Evolutionary conservation across 2,888 invertebrate genomes (phyloP).

Genomic region (Pediacus dermestoides): DNA sequence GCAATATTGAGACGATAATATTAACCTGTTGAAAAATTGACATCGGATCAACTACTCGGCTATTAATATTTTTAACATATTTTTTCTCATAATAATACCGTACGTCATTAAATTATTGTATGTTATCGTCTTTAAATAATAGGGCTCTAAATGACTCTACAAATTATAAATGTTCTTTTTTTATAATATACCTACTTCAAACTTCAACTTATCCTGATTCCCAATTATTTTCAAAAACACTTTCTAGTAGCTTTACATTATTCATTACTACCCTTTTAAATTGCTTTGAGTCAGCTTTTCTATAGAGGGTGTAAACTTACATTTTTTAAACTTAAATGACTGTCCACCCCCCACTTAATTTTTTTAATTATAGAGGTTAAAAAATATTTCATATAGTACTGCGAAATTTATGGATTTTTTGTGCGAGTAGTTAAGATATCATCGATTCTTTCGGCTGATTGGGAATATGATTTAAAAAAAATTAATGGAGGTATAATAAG

Average conservation of each 20-base stretch:
- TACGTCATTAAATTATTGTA: constrained; percentile 13
- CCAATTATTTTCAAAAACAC: constrained; percentile 3
- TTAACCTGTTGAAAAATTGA: constrained; percentile 18
- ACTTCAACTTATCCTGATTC: too few species aligned
- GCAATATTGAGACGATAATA: constrained; percentile 23
- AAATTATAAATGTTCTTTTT: constrained; percentile 7
- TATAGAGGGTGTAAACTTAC: constrained; percentile 6
- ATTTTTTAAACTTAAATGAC: constrained; percentile 1
- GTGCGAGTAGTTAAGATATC: too few species aligned
- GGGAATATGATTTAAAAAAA: too few species aligned
- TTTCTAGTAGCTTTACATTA: constrained; percentile 4
- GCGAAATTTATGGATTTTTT: too few species aligned
- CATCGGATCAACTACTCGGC: constrained; percentile 11
- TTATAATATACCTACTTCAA: too few species aligned
- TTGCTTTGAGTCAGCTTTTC: too few species aligned
- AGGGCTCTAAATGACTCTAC: constrained; percentile 17
- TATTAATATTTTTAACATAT: constrained; percentile 21
- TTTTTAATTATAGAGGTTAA: constrained; percentile 16
- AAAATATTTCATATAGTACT: too few species aligned
- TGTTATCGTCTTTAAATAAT: constrained; percentile 8
- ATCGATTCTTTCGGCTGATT: too few species aligned
- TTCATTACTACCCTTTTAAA: constrained; percentile 5
- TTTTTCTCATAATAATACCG: constrained; percentile 16
- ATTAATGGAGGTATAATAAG: too few species aligned
- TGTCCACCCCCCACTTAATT: constrained; percentile 18